A percentile compares a stretch with the other conserved stretches of the same genome.
Conservation (phyloP, 2,113 vertebrate genomes). For the Manacus vitellinus region DNA sequence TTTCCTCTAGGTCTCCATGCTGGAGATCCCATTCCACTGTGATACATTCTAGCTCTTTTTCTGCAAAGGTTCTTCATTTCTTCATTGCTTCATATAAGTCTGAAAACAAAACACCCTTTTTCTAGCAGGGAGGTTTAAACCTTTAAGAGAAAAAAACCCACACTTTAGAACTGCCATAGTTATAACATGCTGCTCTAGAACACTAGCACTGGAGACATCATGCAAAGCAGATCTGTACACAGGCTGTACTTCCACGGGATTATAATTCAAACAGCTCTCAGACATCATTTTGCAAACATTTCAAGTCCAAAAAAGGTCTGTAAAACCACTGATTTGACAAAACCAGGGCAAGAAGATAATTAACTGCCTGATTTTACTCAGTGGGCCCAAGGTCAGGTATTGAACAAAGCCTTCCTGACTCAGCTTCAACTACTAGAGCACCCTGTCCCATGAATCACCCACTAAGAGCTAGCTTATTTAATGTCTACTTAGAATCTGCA, state of each 20-base stretch:
- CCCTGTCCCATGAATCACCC: neutral
- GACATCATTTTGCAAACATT: neutral
- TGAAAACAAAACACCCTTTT: constrained; percentile 55
- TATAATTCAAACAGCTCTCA: neutral
- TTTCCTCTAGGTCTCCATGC: constrained; percentile 69
- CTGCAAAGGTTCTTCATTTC: constrained; percentile 74
- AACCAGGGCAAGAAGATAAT: neutral
- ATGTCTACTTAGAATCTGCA: neutral
- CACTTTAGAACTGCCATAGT: neutral
- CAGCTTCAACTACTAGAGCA: neutral
- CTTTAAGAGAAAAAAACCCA: neutral
- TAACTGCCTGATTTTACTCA: neutral
- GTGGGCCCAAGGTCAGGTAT: neutral
- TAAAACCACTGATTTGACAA: neutral
- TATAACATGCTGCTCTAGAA: neutral
- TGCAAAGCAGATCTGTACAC: neutral
- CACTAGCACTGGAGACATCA: neutral
- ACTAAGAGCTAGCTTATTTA: constrained; percentile 4
- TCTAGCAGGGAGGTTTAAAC: constrained; percentile 35
- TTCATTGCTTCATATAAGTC: constrained; percentile 74
- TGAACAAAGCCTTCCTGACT: constrained; percentile 5
- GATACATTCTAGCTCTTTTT: constrained; percentile 78
- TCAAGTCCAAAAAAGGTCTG: neutral
- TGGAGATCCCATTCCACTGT: constrained; percentile 74
- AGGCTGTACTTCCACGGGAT: neutral